These are phyloP conservation scores for Watsonalla cultraria DNA, from an alignment of 2,888 invertebrate genomes.

Conservation along the genomic window DNA sequence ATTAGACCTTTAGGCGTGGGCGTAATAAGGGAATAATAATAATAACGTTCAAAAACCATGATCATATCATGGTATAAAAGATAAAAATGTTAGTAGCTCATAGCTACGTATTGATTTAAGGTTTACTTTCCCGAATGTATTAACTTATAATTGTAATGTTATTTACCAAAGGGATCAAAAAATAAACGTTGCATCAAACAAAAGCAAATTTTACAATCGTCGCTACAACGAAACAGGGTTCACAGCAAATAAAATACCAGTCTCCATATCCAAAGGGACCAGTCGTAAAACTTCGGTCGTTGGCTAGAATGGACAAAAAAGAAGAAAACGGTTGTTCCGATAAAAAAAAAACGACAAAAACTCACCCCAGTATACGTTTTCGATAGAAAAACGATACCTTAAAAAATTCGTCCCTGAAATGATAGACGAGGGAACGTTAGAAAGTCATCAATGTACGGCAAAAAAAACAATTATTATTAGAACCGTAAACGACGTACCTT, in stretches of 20 bases:
- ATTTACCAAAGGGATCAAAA: conserved; percentile 1
- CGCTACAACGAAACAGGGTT: conserved; percentile 18
- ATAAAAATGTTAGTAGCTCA: no score
- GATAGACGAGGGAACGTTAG: conserved; percentile 25
- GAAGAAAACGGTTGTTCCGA: conserved; percentile 18
- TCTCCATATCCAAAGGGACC: conserved; percentile 32
- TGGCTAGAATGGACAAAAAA: conserved; percentile 33
- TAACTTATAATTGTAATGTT: neutral
- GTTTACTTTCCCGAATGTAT: no score
- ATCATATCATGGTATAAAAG: no score
- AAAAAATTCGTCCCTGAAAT: conserved; percentile 17
- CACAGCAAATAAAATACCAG: conserved; percentile 27
- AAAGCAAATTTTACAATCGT: conserved; percentile 23
- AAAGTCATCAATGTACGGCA: conserved; percentile 24
- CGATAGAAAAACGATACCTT: conserved; percentile 20
- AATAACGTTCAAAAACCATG: no score
- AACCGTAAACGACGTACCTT: no score
- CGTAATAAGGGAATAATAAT: no score
- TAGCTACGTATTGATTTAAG: no score
- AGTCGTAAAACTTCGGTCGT: conserved; percentile 30
- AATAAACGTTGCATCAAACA: conserved; percentile 16
- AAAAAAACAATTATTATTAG: conserved; percentile 14
- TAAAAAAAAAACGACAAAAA: conserved; percentile 35
- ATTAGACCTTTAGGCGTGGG: no score
- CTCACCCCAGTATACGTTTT: conserved; percentile 23